Evolutionary conservation across 2,797 vertebrate species (phyloP), one percentile per base, ranked within the genome.

Genomic region (Oreortyx pictus): DNA sequence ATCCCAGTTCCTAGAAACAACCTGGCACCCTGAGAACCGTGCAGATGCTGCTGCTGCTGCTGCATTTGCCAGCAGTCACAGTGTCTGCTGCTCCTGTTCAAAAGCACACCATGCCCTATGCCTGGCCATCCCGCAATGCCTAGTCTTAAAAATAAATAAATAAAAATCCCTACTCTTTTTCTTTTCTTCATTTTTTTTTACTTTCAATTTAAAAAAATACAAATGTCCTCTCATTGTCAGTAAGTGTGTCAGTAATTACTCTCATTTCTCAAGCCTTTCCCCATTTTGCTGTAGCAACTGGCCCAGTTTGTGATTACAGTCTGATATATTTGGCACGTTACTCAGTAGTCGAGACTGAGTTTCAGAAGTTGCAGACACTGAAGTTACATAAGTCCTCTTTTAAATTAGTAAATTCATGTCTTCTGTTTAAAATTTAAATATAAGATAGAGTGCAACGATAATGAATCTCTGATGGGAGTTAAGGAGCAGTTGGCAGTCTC

Each of bases 401-500:
- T 5, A 81, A 52, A 56, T 73, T 29, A 84, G 31, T 60, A 80
- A 61, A 82, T 80, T 44, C 13, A 43, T n/a, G 6, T 77, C 50
- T 71, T 73, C 10, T 33, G 81, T 74, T 88, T 31, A 35, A 49
- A 65, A 83, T 65, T 82, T 66, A 77, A 81, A 61, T 71, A 79
- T 11, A n/a, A 71, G 50, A 41, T 0, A 0, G 49, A 70, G 54
- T 66, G 16, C 19, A 62, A 65, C 0, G 0, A 46, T 76, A 77
- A 76, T 10, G 24, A 78, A 75, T 44, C 37, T 86, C 79, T 78
- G 56, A 66, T 16, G 43, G 39, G 39, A 89, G 19, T 62, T 89
- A 41, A 72, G 43, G 68, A 88, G 82, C 49, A 86, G 54, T 33
- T 39, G 47, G 33, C 49, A 61, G 57, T 31, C 54, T 88, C 70